These are phyloP conservation scores for Myotis yumanensis DNA, from an alignment of 2,113 vertebrate species.

Conservation along the genomic window DNA sequence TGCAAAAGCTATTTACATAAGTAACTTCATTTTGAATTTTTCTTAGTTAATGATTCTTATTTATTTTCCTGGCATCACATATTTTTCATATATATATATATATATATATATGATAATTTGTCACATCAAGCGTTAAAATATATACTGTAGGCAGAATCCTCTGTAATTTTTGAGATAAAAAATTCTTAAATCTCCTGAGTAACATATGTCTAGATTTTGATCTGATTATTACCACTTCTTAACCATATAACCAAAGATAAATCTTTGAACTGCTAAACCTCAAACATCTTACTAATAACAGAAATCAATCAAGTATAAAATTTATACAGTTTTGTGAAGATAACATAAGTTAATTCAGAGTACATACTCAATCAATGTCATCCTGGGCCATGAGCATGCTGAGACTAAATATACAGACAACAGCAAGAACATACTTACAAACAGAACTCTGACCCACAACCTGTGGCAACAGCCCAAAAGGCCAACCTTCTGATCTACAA, in stretches of 20 bases:
- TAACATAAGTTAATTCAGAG: background rate
- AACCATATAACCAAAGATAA: background rate
- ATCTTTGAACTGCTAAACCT: background rate
- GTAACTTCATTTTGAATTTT: background rate
- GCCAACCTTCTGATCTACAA: fast-evolving
- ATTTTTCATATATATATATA: background rate
- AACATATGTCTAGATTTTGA: background rate
- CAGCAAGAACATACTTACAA: background rate
- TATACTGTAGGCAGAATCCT: background rate
- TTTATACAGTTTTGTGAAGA: background rate
- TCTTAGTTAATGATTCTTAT: background rate
- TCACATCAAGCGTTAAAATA: background rate
- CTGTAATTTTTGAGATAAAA: background rate
- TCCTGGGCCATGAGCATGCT: background rate
- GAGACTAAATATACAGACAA: background rate
- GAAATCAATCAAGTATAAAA: background rate
- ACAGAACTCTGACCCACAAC: background rate
- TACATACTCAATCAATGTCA: background rate
- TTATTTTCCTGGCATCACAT: too few relatives aligned
- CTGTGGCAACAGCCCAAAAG: background rate
- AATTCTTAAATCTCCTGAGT: background rate
- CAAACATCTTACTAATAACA: background rate
- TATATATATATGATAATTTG: background rate
- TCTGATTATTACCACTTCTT: background rate
- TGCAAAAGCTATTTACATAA: background rate